Percentiles rank a stretch among this genome's conserved stretches.
These are phyloP conservation scores for Drosophila setosimentum DNA, from an alignment of 2,888 invertebrate species.

Conservation along the genomic window DNA sequence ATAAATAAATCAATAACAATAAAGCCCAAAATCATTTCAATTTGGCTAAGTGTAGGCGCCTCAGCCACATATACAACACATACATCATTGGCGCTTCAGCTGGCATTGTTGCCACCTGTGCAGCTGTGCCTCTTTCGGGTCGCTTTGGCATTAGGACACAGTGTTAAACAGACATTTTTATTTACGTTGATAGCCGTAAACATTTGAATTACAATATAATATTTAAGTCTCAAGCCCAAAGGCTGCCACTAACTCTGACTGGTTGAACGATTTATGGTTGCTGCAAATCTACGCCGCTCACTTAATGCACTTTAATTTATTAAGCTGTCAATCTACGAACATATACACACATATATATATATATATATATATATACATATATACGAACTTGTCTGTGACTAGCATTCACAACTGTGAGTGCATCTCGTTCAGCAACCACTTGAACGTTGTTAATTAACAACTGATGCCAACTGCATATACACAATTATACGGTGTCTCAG, in stretches of 20 bases:
- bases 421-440: constrained; percentile 41
- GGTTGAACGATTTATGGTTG: constrained; percentile 72
- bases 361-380: neutral
- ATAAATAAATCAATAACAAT: neutral
- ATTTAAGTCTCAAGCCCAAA: constrained; percentile 64
- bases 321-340: constrained; percentile 71
- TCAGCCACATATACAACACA: constrained; percentile 24
- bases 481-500: too few species aligned
- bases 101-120: constrained; percentile 41
- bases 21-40: neutral
- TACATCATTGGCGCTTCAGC: constrained; percentile 53
- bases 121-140: constrained; percentile 39
- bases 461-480: constrained; percentile 12
- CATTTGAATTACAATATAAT: constrained; percentile 80
- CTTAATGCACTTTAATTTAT: constrained; percentile 80
- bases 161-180: constrained; percentile 73
- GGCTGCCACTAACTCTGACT: constrained; percentile 28
- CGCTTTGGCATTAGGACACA: constrained; percentile 1
- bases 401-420: constrained; percentile 7
- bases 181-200: constrained; percentile 80
- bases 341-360: neutral
- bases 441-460: constrained; percentile 56
- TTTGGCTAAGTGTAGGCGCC: constrained; percentile 3
- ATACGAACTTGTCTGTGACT: neutral
- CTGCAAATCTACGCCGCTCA: constrained; percentile 73